A percentile compares a stretch with the other conserved stretches of the same genome.
These are phyloP conservation scores for Macheiramphus alcinus DNA, from an alignment of 2,113 vertebrate species.

Conservation along the genomic window DNA sequence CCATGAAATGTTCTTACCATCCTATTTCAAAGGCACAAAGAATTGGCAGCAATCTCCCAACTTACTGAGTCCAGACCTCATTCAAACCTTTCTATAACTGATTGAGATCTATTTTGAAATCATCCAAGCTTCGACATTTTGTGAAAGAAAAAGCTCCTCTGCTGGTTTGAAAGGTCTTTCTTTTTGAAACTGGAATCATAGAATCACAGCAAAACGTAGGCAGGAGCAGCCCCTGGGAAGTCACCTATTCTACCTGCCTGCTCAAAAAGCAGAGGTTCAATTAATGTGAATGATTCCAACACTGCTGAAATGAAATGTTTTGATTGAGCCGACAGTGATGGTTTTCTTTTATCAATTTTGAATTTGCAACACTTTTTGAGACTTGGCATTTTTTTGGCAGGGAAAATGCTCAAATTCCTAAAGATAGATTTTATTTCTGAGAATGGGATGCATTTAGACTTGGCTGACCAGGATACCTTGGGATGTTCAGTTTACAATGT, in stretches of 20 bases:
- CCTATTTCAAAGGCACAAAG: not conserved
- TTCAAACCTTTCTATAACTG: conserved; percentile 7
- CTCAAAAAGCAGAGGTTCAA: not conserved
- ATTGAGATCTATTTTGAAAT: conserved; percentile 41
- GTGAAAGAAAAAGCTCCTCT: not conserved
- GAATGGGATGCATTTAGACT: not conserved
- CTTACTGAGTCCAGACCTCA: not conserved
- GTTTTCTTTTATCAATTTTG: not conserved
- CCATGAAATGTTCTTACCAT: not conserved
- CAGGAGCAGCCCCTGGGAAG: not conserved
- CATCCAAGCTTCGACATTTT: not conserved
- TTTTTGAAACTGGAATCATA: conserved; percentile 8
- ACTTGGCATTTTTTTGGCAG: not conserved
- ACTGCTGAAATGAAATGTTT: not conserved
- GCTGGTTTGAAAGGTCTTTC: conserved; percentile 7
- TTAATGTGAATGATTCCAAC: not conserved
- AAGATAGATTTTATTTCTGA: not conserved
- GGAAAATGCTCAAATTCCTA: not conserved
- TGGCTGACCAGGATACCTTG: not conserved
- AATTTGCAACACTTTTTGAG: not conserved
- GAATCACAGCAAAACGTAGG: not conserved
- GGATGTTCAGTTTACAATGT: not conserved
- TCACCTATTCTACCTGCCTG: not conserved
- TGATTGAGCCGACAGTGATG: not conserved
- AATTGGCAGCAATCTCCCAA: not conserved